Base-by-base conservation (phyloP, 2,797 vertebrate genomes). In the Meriones psammophilus region DNA sequence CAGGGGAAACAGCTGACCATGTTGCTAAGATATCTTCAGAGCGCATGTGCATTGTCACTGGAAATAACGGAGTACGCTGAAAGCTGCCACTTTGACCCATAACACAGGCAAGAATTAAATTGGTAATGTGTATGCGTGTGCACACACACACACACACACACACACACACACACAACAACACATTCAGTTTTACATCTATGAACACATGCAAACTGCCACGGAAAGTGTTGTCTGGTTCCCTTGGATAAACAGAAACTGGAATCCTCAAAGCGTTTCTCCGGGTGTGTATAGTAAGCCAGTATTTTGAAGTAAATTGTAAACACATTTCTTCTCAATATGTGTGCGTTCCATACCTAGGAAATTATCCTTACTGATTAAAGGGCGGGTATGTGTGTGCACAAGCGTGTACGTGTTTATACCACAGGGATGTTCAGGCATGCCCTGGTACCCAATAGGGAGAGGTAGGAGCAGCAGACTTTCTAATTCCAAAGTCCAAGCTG, bases 281-380 rank as follows among this genome's bases (percentile, higher is more conserved):
- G n/a, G 22, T 33, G 12, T 0, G 0, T 14, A 28, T 36, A 54
- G 24, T 24, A 4, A 1, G 13, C 12, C 30, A 5, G 14, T 78
- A 33, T 74, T 64, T 88, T n/a, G 15, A 46, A 81, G 8, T 88
- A 26, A 24, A 50, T 86, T 76, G 30, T 15, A 50, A 50, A 8
- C 17, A 8, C 14, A 39, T 46, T 62, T 42, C 24, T 17, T 69
- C 36, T 50, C 14, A 39, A 36, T 46, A 26, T 56, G 26, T 22
- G 26, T 12, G 77, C 18, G 46, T 30, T 50, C 8, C 18, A 42
- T 30, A 50, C 1, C 36, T 68, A 24, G 6, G 13, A 54, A n/a
- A 24, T 68, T 10, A 24, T 73, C 28, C 64, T 66, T 39, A 24
- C 30, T 39, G 54, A 50, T 50, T 77, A 77, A 77, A 68, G 66